Evolutionary conservation across 2,888 invertebrate species (phyloP).

Genomic region (Tricholauxania praeusta): DNA sequence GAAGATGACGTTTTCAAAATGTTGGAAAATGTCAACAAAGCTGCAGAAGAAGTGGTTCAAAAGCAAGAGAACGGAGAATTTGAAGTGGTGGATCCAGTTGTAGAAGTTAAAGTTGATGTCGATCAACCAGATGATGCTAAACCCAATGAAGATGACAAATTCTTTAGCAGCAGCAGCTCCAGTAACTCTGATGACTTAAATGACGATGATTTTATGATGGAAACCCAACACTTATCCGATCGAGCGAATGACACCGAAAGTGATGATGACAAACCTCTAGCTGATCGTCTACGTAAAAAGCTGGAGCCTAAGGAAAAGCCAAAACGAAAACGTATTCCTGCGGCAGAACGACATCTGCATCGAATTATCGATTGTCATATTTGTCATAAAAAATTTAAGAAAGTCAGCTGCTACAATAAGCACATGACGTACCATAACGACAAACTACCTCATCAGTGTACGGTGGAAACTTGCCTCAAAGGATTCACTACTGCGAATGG

Average conservation of each 20-base stretch:
- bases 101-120: background rate
- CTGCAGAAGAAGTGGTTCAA: conserved; percentile 54
- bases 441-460: conserved; percentile 61
- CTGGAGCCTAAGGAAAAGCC: conserved; percentile 49
- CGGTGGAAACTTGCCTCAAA: conserved; percentile 59
- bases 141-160: conserved; percentile 36
- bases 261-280: conserved; percentile 61
- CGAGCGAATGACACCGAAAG: conserved; percentile 49
- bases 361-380: conserved; percentile 62
- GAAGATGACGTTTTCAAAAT: conserved; percentile 63
- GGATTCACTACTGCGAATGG: conserved; percentile 62
- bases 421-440: conserved; percentile 65
- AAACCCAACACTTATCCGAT: conserved; percentile 38
- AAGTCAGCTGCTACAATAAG: conserved; percentile 59
- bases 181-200: conserved; percentile 56
- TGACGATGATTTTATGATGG: conserved; percentile 55
- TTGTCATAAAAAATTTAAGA: conserved; percentile 63
- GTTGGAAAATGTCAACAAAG: conserved; percentile 61
- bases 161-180: conserved; percentile 40
- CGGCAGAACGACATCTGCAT: conserved; percentile 57
- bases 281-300: conserved; percentile 51
- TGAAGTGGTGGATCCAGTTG: background rate
- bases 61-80: conserved; percentile 35
- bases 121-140: conserved; percentile 13
- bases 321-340: conserved; percentile 55